Evolutionary conservation across 2,113 vertebrate genomes (phyloP), one percentile per base, ranked within the genome.

Genomic region (Rhabdomys dilectus): DNA sequence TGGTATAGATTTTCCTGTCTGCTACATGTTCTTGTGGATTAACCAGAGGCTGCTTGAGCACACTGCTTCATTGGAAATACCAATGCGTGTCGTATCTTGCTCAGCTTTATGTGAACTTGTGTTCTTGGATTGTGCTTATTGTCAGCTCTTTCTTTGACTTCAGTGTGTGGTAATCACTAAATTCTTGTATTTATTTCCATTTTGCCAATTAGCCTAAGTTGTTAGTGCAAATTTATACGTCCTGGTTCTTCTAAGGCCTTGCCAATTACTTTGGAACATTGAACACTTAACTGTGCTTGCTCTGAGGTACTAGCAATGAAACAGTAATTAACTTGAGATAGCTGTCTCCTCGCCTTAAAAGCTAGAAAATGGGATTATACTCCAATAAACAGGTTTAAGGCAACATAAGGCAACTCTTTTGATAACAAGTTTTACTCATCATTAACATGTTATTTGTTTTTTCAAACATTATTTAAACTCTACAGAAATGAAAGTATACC

Each of bases 291-390:
- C 95, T 98, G 97, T 94, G 66, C 98, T 98, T 97, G 97, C 97
- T 98, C 84, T 96, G 94, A 96, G 94, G 42, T 97, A 94, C 96
- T 85, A 98, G 97, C 92, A 97, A 97, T 95, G 98, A 98, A 98
- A 97, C 72, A 95, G 96, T 97, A 98, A 98, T 98, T 98, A 98
- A 98, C 96, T 88, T 90, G 95, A 98, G 97, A 97, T 92, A 96
- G 90, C 97, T 98, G 93, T 91, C 93, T 96, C 97, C 97, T 98
- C 98, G 91, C 90, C 66, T 97, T 95, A 97, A 98, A 98, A 98
- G 94, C 48, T 95, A 82, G 97, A 97, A 96, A 97, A 97, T 88
- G 88, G 88, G 94, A 98, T 98, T 98, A 97, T 89, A 56, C 86
- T 97, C 86, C 89, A 70, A 97, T 97, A 98, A 98, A 97, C 94